Evolutionary conservation across 2,797 vertebrate genomes (phyloP).

Genomic region (Naso thynnoides): DNA sequence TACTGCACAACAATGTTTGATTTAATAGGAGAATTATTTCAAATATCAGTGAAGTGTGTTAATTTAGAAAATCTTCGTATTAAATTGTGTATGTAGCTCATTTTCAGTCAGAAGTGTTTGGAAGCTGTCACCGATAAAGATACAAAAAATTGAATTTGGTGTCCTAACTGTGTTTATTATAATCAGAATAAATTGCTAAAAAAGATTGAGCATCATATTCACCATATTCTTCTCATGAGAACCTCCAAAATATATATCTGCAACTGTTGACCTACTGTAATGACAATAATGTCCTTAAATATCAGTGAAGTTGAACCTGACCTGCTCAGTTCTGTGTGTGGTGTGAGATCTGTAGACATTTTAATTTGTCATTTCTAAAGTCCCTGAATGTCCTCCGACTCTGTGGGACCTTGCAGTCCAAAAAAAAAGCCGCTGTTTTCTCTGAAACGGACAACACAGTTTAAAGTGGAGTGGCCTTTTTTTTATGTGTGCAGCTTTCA

Average conservation of each 20-base stretch:
- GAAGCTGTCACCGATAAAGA: neutral
- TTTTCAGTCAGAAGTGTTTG: neutral
- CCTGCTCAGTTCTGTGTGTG: neutral
- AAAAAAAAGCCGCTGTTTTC: conserved; percentile 49
- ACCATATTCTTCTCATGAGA: neutral
- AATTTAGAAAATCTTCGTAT: neutral
- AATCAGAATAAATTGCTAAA: neutral
- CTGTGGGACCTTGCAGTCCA: conserved; percentile 13
- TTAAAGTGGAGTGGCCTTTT: conserved; percentile 72
- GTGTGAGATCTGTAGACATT: neutral
- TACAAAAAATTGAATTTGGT: too few relatives aligned
- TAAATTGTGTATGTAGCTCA: neutral
- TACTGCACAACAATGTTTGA: neutral
- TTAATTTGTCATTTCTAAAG: neutral
- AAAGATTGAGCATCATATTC: neutral
- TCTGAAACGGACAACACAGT: conserved; percentile 64
- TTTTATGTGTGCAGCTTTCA: conserved; percentile 36
- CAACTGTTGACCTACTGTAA: neutral
- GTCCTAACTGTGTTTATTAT: neutral
- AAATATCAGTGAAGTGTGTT: conserved; percentile 14
- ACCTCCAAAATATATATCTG: neutral
- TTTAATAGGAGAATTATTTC: neutral
- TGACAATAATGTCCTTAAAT: neutral
- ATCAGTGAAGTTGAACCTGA: neutral
- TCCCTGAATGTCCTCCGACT: conserved; percentile 15